Evolutionary conservation across 2,797 vertebrate genomes (phyloP).

Genomic region (Myripristis jacobus): DNA sequence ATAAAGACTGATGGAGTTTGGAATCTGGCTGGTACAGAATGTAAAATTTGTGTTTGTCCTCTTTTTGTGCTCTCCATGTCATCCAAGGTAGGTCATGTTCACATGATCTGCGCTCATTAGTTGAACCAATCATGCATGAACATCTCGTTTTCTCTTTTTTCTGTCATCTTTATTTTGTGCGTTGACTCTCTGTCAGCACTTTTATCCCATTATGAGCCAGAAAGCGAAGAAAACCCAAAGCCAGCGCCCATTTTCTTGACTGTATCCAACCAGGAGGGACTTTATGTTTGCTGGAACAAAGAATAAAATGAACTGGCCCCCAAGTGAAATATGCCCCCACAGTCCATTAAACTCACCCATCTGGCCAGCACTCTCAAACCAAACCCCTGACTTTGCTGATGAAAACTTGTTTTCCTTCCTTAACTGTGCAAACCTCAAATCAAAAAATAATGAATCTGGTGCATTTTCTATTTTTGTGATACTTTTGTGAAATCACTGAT

Average conservation of each 20-base stretch:
- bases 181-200: not conserved
- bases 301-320: not conserved
- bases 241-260: not conserved
- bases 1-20: not conserved
- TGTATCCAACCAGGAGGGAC: not conserved
- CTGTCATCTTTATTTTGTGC: constrained; percentile 1
- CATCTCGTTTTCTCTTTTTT: constrained; percentile 28
- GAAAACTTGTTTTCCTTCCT: no score
- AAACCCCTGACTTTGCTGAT: no score
- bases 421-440: no score
- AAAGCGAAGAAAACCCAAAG: not conserved
- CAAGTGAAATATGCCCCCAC: not conserved
- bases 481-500: no score
- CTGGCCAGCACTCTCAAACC: no score
- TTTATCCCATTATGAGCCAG: not conserved
- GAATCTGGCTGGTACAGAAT: not conserved
- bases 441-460: no score
- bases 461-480: no score
- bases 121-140: constrained; percentile 44
- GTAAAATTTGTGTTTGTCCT: constrained; percentile 5
- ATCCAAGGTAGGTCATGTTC: constrained; percentile 27
- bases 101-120: constrained; percentile 39
- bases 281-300: not conserved
- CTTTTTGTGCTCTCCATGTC: constrained; percentile 8
- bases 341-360: no score